Percentiles rank a stretch among this genome's conserved stretches.
phyloP scores from a whole-genome alignment of 2,888 invertebrate species.

The Mystacides longicornis region DNA sequence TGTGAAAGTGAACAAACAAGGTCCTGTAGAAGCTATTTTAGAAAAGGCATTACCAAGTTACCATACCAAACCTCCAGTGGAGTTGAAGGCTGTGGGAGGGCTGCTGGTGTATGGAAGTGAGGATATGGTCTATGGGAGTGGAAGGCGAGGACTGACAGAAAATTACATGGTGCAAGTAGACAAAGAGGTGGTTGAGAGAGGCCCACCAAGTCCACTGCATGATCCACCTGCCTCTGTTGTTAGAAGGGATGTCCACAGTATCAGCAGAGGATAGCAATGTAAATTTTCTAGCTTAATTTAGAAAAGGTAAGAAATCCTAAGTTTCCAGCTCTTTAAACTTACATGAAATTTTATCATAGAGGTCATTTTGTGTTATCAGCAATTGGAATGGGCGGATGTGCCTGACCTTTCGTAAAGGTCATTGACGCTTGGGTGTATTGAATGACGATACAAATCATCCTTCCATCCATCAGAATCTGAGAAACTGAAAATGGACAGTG shows the following conservation, averaged over 20 bases:
- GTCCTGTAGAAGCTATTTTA: slow-evolving; percentile 31
- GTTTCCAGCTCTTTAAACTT: too few relatives aligned
- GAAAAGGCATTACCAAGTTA: slow-evolving; percentile 29
- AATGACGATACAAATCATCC: too few relatives aligned
- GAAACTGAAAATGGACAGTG: too few relatives aligned
- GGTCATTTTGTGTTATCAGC: too few relatives aligned
- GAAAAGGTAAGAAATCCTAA: slow-evolving; percentile 48
- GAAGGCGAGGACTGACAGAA: slow-evolving; percentile 60
- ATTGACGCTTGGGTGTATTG: too few relatives aligned
- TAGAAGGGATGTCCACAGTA: slow-evolving; percentile 37
- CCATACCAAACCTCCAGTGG: slow-evolving; percentile 27
- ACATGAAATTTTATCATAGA: too few relatives aligned
- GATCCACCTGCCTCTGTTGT: slow-evolving; percentile 69
- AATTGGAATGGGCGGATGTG: too few relatives aligned
- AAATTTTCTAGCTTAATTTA: slow-evolving; percentile 77
- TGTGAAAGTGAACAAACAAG: slow-evolving; percentile 54
- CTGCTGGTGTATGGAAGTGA: slow-evolving; percentile 73
- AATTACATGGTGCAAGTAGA: slow-evolving; percentile 56
- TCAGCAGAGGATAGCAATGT: slow-evolving; percentile 53
- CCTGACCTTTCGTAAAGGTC: too few relatives aligned
- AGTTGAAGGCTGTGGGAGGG: slow-evolving; percentile 57
- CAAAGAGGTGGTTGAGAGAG: slow-evolving; percentile 36
- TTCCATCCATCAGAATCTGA: too few relatives aligned
- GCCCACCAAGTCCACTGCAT: slow-evolving; percentile 46
- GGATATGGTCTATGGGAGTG: slow-evolving; percentile 65